Evolutionary conservation across 2,113 vertebrate genomes (phyloP).

Genomic region (Pogona vitticeps): DNA sequence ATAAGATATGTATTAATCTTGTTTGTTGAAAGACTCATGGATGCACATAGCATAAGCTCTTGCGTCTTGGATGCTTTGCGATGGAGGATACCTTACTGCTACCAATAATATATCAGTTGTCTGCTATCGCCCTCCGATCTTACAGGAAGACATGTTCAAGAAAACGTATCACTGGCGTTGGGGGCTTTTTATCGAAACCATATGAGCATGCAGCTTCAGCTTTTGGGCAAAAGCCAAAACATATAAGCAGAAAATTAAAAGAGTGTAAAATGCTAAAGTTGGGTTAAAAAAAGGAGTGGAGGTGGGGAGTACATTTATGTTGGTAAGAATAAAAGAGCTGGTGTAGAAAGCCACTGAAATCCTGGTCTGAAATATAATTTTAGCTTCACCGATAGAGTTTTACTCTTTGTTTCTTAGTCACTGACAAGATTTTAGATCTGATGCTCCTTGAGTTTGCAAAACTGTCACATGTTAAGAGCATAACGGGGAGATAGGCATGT

Average conservation of each 20-base stretch:
- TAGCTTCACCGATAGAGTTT: neutral
- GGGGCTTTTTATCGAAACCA: slow-evolving; percentile 67
- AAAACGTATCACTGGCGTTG: slow-evolving; percentile 68
- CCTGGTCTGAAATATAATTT: slow-evolving; percentile 21
- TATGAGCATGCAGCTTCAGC: slow-evolving; percentile 57
- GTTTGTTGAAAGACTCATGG: neutral
- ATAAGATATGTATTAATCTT: neutral
- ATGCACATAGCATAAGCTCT: neutral
- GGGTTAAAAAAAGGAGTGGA: slow-evolving; percentile 16
- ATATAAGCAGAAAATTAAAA: slow-evolving; percentile 69
- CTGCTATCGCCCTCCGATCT: slow-evolving; percentile 64
- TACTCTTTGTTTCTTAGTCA: neutral
- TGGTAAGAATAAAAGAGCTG: slow-evolving; percentile 5
- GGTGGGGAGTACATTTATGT: neutral
- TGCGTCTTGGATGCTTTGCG: slow-evolving; percentile 4
- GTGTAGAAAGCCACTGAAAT: neutral
- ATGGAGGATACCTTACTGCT: slow-evolving; percentile 52
- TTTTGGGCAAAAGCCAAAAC: slow-evolving; percentile 65
- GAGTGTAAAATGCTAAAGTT: slow-evolving; percentile 67
- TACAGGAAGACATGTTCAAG: slow-evolving; percentile 68
- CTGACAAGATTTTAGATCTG: neutral
- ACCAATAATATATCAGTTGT: slow-evolving; percentile 62
- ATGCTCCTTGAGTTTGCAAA: neutral
- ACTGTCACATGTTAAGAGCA: neutral
- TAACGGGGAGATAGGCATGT: too few relatives aligned